Evolutionary conservation across 2,113 vertebrate species (phyloP).

Genomic region (Calypte anna): DNA sequence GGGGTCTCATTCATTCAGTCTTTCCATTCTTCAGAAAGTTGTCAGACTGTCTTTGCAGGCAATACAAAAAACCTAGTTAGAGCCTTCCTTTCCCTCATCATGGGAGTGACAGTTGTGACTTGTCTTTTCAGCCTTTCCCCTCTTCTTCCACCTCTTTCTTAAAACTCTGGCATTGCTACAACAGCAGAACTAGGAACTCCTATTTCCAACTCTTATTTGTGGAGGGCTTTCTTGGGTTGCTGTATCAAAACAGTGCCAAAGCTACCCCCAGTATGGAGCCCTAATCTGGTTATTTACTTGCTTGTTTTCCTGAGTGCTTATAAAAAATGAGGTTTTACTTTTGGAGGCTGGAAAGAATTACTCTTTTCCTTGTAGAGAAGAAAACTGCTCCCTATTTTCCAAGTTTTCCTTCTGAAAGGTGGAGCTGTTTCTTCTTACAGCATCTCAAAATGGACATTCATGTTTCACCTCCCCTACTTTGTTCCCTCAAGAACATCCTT

Average conservation of each 20-base stretch:
- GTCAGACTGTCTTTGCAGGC: neutral
- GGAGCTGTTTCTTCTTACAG: neutral
- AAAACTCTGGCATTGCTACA: neutral
- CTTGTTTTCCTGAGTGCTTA: neutral
- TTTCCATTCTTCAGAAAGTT: neutral
- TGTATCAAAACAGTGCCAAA: neutral
- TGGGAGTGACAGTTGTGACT: neutral
- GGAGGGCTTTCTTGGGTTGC: neutral
- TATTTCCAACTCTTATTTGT: neutral
- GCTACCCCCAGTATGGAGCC: neutral
- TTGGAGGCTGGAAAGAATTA: neutral
- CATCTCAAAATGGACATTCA: neutral
- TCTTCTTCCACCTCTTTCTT: neutral
- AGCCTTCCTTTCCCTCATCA: neutral
- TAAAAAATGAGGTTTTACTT: neutral
- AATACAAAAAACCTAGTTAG: neutral
- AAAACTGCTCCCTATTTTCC: neutral
- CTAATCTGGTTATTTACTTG: neutral
- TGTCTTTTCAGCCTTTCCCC: neutral
- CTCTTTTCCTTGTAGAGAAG: neutral
- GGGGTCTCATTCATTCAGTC: accelerated
- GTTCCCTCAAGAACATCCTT: neutral
- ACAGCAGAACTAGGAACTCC: neutral
- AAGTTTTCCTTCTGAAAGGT: neutral
- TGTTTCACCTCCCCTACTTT: neutral